Evolutionary conservation across 2,113 vertebrate species (phyloP).

Genomic region (Vombatus ursinus): DNA sequence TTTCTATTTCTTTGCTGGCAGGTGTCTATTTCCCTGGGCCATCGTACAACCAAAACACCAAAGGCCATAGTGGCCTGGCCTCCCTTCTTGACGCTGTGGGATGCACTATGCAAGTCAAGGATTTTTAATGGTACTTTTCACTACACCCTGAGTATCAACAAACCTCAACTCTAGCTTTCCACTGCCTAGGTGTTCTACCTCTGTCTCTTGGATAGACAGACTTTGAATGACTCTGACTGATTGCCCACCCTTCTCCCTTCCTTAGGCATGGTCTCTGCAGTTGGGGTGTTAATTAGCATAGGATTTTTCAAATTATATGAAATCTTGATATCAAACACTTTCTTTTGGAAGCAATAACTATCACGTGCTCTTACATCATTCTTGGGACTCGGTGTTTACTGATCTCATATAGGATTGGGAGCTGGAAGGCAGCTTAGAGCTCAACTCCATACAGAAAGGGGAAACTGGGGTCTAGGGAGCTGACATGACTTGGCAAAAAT

Average conservation of each 20-base stretch:
- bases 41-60: background rate
- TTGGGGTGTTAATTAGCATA: background rate
- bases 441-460: background rate
- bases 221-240: background rate
- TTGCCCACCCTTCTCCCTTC: background rate
- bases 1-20: background rate
- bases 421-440: background rate
- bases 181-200: background rate
- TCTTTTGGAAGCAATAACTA: constrained; percentile 3
- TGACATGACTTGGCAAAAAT: background rate
- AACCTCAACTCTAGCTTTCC: background rate
- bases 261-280: background rate
- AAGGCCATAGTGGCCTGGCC: background rate
- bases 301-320: constrained; percentile 2
- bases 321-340: constrained; percentile 38
- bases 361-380: background rate
- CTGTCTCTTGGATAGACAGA: background rate
- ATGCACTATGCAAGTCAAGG: background rate
- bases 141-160: constrained; percentile 3
- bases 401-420: background rate
- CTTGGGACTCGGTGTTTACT: background rate
- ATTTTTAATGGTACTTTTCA: background rate
- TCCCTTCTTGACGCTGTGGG: background rate
- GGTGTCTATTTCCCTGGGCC: background rate
- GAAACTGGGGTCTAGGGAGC: background rate